These are phyloP conservation scores for Sardinella longiceps DNA, from an alignment of 2,797 vertebrate genomes.

Conservation along the genomic window DNA sequence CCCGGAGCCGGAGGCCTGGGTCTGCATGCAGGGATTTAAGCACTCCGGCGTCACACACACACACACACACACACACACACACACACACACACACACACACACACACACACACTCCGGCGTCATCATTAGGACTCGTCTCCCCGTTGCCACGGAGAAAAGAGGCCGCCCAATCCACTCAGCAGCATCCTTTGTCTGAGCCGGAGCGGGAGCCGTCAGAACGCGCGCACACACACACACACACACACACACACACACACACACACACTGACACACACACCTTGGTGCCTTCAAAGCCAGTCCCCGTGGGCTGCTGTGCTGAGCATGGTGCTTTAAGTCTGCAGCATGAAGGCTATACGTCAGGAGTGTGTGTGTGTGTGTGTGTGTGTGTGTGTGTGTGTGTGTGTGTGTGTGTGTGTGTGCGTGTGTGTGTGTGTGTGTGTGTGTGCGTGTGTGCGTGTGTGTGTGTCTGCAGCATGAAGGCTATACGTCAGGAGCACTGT, in stretches of 20 bases:
- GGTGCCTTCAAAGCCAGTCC: not conserved
- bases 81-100: too few relatives aligned
- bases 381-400: not conserved
- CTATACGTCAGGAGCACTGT: too few relatives aligned
- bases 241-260: too few relatives aligned
- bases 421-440: too few relatives aligned
- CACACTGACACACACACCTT: too few relatives aligned
- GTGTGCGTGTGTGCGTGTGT: too few relatives aligned
- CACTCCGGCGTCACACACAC: not conserved
- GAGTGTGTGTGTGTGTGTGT: not conserved
- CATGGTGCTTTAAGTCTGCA: conserved; percentile 50
- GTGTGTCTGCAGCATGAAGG: too few relatives aligned
- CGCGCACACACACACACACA: too few relatives aligned
- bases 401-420: too few relatives aligned
- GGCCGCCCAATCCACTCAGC: not conserved
- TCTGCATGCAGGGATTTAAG: not conserved
- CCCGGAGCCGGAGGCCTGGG: not conserved
- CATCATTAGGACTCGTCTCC: not conserved
- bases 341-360: conserved; percentile 69
- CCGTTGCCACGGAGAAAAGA: not conserved
- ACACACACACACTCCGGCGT: too few relatives aligned
- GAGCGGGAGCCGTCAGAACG: not conserved
- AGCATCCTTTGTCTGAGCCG: not conserved
- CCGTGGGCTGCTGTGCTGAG: not conserved
- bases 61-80: too few relatives aligned